Conservation (phyloP, 1,140 invertebrate species). For the Colletes latitarsis region DNA sequence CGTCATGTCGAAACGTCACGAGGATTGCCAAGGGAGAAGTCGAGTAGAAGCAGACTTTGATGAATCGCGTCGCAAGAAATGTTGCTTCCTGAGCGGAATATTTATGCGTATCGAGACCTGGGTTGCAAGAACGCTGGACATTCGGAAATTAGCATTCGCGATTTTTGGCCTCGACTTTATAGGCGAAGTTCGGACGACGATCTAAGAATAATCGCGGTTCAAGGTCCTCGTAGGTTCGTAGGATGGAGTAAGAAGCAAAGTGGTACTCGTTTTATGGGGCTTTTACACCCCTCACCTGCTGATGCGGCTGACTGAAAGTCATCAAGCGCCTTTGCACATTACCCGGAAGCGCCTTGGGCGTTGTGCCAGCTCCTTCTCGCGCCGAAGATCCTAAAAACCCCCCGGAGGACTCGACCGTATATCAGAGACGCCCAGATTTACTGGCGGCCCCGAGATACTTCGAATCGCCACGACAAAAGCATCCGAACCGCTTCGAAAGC, state of each 20-base stretch:
- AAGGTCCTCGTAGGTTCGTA: slow-evolving; percentile 15
- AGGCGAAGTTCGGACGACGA: not conserved
- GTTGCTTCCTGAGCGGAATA: not conserved
- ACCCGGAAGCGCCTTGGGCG: slow-evolving; percentile 50
- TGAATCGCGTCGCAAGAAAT: not conserved
- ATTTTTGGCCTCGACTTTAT: not conserved
- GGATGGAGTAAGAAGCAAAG: slow-evolving; percentile 1
- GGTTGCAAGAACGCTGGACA: not conserved
- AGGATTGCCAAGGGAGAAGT: not conserved
- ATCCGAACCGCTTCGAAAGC: not conserved
- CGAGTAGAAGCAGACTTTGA: not conserved
- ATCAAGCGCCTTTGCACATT: slow-evolving; percentile 37
- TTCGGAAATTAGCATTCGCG: not conserved
- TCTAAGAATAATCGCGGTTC: slow-evolving; percentile 30
- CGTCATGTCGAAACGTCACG: not conserved
- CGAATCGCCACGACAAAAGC: not conserved
- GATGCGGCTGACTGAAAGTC: slow-evolving; percentile 38
- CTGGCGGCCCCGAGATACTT: not conserved
- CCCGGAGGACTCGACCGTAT: slow-evolving; percentile 39
- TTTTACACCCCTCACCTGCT: slow-evolving; percentile 41
- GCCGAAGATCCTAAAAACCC: not conserved
- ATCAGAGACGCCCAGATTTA: slow-evolving; percentile 21
- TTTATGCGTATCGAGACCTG: not conserved
- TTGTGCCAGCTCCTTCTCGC: slow-evolving; percentile 15
- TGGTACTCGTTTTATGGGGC: slow-evolving; percentile 35